A percentile compares a stretch with the other conserved stretches of the same genome.
These are phyloP conservation scores for Heloderma charlesbogerti DNA, from an alignment of 2,113 vertebrate genomes.

Conservation along the genomic window DNA sequence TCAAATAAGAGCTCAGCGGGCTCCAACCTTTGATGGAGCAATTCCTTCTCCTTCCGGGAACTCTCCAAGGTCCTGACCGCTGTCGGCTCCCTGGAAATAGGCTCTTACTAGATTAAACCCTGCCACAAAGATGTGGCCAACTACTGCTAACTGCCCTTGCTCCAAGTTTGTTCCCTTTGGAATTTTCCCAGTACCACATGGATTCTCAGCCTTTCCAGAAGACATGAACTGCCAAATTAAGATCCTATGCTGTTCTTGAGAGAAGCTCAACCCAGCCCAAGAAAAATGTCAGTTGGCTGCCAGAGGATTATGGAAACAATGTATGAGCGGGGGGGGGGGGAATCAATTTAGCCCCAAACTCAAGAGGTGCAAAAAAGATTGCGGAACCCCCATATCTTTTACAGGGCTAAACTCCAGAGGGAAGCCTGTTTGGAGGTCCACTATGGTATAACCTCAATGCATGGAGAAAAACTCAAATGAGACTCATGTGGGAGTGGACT, in stretches of 20 bases:
- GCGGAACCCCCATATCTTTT: neutral
- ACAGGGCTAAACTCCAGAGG: neutral
- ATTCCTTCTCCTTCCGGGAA: no score
- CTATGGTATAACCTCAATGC: neutral
- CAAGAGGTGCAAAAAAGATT: neutral
- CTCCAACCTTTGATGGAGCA: no score
- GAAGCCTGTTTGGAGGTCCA: neutral
- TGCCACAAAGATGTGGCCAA: neutral
- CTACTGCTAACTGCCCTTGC: neutral
- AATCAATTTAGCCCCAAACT: neutral
- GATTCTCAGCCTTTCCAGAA: neutral
- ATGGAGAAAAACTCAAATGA: neutral
- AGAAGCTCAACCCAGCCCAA: neutral
- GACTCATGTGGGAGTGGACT: neutral
- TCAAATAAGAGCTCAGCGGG: neutral
- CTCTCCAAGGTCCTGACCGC: neutral
- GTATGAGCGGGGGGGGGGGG: neutral
- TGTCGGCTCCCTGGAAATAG: neutral
- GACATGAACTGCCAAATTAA: neutral
- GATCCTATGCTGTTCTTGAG: neutral
- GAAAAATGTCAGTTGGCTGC: neutral
- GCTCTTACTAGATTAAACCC: neutral
- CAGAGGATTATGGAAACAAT: neutral
- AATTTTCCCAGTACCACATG: neutral
- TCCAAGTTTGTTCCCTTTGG: neutral